A percentile compares a stretch with the other conserved stretches of the same genome.
Evolutionary conservation across 2,888 invertebrate species (phyloP).

Genomic region (Ectropis crepuscularia): DNA sequence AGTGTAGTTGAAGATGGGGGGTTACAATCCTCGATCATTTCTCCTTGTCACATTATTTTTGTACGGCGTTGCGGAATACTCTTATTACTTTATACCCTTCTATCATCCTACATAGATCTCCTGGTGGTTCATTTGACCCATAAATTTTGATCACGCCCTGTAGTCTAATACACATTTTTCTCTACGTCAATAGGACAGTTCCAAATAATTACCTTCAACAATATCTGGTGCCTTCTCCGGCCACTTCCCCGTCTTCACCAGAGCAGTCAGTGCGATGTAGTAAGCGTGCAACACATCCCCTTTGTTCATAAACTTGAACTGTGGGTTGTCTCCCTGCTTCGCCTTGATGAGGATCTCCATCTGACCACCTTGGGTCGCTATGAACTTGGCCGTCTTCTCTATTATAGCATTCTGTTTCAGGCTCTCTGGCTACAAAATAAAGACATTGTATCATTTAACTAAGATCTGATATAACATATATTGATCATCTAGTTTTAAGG

Average conservation of each 20-base stretch:
- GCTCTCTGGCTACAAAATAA: conserved; percentile 89
- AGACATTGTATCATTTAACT: background rate
- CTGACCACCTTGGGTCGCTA: conserved; percentile 95
- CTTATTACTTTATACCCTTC: too few relatives aligned
- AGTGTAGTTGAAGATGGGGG: too few relatives aligned
- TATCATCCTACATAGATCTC: too few relatives aligned
- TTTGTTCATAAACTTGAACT: conserved; percentile 96
- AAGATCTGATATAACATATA: too few relatives aligned
- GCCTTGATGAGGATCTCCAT: conserved; percentile 99
- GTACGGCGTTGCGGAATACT: too few relatives aligned
- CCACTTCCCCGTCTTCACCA: conserved; percentile 73
- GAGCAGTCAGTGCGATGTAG: conserved; percentile 89
- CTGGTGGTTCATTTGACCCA: too few relatives aligned
- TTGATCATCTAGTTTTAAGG: too few relatives aligned
- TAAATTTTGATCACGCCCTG: too few relatives aligned
- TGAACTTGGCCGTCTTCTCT: conserved; percentile 96
- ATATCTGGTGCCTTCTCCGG: conserved; percentile 66
- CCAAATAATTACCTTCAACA: conserved; percentile 60
- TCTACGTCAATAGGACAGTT: too few relatives aligned
- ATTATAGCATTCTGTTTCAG: conserved; percentile 96
- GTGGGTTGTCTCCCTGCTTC: conserved; percentile 96
- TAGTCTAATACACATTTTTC: too few relatives aligned
- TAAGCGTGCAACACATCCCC: conserved; percentile 94
- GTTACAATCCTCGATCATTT: too few relatives aligned
- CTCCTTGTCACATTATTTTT: too few relatives aligned